Conservation (phyloP, 2,797 vertebrate species). For the Perdix hodgsoniae region DNA sequence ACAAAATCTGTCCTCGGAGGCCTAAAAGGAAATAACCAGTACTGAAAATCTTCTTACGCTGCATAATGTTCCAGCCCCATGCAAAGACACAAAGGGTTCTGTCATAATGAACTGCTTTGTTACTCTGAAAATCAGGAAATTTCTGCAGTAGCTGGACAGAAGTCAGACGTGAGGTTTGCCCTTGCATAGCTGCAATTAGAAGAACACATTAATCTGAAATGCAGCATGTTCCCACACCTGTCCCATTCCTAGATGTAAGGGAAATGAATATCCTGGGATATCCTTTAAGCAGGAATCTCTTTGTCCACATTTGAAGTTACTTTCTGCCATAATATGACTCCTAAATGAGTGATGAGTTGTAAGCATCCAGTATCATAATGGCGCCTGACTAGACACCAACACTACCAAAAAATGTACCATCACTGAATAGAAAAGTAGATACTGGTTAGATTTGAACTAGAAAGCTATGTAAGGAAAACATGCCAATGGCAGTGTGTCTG, state of each 20-base stretch:
- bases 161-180: neutral
- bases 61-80: neutral
- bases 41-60: neutral
- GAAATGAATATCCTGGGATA: neutral
- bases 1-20: neutral
- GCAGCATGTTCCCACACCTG: accelerated
- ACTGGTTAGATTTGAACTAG: neutral
- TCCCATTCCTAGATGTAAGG: neutral
- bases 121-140: neutral
- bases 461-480: neutral
- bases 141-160: neutral
- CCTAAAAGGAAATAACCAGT: neutral
- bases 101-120: neutral
- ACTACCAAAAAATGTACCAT: neutral
- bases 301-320: neutral
- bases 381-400: neutral
- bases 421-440: neutral
- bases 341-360: neutral
- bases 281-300: neutral
- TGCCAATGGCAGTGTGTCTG: neutral
- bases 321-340: neutral
- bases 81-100: neutral
- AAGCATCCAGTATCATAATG: neutral
- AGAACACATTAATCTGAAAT: neutral
- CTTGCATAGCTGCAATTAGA: neutral